Base-by-base conservation (phyloP, 2,888 invertebrate species). In the Noctua pronuba region DNA sequence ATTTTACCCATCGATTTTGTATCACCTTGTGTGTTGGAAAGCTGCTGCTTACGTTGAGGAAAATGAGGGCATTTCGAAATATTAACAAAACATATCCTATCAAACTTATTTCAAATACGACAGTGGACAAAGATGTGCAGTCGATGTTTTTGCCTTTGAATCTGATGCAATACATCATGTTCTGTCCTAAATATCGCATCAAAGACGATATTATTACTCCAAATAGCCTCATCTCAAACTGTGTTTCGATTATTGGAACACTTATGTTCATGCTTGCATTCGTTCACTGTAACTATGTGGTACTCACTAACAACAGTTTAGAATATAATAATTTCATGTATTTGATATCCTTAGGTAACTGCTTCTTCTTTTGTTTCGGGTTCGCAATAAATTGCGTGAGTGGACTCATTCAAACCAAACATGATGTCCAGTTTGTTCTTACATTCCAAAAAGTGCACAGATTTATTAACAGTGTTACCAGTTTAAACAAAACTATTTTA, bases 171-270 rank as follows among this genome's bases (percentile, higher is more conserved):
- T 18, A 66, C 28, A n/a, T 83, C 18, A 69, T 66, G 28, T 58
- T 73, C 13, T 73, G 60, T n/a, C 79, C 79, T 1, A 84, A 82
- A 60, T 86, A 86, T 46, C 18, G 49, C 1, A 79, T 86, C n/a
- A 79, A 67, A 46, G 16, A 75, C 1, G 52, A 80, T 24, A 49
- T 72, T 0, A 74, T 86, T 21, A 69, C 44, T 38, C 52, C 75
- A 13, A 86, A 77, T 38, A 52, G 68, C 11, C 1, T 16, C 0
- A 21, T 70, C 0, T 64, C 68, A 0, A 86, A 66, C 24, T 18
- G 68, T 11, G 2, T 77, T 13, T 75, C 84, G 13, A 10, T 86
- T 8, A 73, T 73, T 35, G 73, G 21, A 0, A 82, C 68, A 35
- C 6, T 79, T 4, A 2, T 41, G 13, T 24, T 80, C 3, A 55